Evolutionary conservation across 2,113 vertebrate species (phyloP).

Genomic region (Fulmarus glacialis): DNA sequence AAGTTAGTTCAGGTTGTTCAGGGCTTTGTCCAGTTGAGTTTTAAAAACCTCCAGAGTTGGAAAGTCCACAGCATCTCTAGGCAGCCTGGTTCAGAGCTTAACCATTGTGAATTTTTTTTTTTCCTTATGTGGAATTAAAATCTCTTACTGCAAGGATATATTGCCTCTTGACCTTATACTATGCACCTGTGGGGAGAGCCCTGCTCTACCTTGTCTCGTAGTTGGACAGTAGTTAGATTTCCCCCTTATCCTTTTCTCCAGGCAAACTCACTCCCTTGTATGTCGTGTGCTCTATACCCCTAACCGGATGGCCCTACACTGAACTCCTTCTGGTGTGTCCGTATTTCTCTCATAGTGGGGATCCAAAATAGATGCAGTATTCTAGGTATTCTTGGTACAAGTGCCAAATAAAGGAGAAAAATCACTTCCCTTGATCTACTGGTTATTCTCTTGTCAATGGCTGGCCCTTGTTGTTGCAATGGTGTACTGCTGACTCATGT

Average conservation of each 20-base stretch:
- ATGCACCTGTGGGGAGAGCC: not conserved
- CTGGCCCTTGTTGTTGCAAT: not conserved
- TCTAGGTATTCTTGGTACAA: not conserved
- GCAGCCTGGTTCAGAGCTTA: not conserved
- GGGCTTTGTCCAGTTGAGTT: not conserved
- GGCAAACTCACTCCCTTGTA: not conserved
- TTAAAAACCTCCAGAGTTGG: not conserved
- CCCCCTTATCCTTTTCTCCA: not conserved
- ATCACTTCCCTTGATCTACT: not conserved
- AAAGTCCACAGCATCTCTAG: not conserved
- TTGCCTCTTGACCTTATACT: not conserved
- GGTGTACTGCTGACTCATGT: not conserved
- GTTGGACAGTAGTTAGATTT: not conserved
- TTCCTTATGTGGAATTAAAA: not conserved
- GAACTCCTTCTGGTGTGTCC: not conserved
- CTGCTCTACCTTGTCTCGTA: not conserved
- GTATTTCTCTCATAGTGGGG: not conserved
- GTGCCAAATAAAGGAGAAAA: not conserved
- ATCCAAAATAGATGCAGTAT: not conserved
- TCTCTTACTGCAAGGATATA: not conserved
- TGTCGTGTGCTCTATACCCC: not conserved
- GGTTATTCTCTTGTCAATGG: not conserved
- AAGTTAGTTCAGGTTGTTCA: not conserved
- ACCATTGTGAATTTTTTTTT: not conserved
- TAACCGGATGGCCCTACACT: not conserved